Conservation (phyloP, 2,888 invertebrate species). For the Chrysolina americana region DNA sequence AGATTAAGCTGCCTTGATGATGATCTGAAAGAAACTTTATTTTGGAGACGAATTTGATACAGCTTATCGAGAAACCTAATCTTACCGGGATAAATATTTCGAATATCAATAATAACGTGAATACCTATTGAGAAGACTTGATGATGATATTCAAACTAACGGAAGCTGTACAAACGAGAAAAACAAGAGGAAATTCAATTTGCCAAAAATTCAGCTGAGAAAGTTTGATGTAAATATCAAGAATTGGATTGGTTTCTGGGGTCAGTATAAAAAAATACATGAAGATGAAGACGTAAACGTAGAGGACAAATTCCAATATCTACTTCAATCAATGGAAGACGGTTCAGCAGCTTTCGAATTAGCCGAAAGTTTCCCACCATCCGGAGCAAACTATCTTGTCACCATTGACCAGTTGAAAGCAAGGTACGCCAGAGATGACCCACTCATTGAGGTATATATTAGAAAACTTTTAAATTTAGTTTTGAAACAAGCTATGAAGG, state of each 20-base stretch:
- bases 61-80: not conserved
- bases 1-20: not conserved
- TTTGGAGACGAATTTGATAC: not conserved
- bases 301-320: not conserved
- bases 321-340: slow-evolving; percentile 3
- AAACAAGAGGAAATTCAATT: not conserved
- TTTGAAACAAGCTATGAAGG: slow-evolving; percentile 1
- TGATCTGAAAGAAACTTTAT: not conserved
- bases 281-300: not conserved
- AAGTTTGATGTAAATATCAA: not conserved
- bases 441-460: slow-evolving; percentile 2
- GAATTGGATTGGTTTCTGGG: slow-evolving; percentile 6
- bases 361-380: slow-evolving; percentile 2
- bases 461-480: not conserved
- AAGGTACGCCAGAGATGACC: not conserved
- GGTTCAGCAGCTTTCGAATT: not conserved
- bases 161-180: not conserved
- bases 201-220: not conserved
- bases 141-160: not conserved
- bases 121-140: no score
- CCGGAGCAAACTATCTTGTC: not conserved
- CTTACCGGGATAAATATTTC: not conserved
- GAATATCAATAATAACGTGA: no score
- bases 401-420: slow-evolving; percentile 16
- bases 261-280: slow-evolving; percentile 4